phyloP scores from a whole-genome alignment of 2,888 invertebrate species.

The Ormyrus pomaceus region DNA sequence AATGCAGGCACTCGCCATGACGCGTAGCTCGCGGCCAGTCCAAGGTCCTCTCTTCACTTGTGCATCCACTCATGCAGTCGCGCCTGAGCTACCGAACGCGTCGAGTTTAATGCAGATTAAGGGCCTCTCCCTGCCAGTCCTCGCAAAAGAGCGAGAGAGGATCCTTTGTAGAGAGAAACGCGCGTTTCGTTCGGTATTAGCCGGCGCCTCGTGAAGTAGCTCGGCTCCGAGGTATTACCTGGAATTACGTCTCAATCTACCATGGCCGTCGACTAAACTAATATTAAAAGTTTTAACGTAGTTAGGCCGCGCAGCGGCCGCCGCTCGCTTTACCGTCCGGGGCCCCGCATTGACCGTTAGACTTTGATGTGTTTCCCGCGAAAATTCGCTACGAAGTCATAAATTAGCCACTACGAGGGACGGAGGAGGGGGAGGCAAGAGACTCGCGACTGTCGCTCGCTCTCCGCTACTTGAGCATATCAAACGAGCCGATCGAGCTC shows the following conservation, averaged over 20 bases:
- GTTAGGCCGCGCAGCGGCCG: constrained; percentile 64
- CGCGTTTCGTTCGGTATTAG: constrained; percentile 72
- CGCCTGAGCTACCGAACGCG: constrained; percentile 66
- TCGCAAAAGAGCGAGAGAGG: constrained; percentile 60
- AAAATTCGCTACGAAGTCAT: constrained; percentile 73
- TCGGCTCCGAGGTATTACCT: constrained; percentile 73
- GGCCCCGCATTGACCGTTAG: constrained; percentile 72
- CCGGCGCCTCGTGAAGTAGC: constrained; percentile 66
- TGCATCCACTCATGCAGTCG: neutral
- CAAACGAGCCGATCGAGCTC: constrained; percentile 30
- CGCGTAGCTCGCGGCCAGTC: neutral
- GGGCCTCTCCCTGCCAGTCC: constrained; percentile 51
- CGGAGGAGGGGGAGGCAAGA: neutral
- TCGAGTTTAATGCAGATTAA: constrained; percentile 74
- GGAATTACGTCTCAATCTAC: constrained; percentile 76
- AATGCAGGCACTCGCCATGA: constrained; percentile 20
- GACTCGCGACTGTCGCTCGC: constrained; percentile 3
- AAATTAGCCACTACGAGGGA: constrained; percentile 70
- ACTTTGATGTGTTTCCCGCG: constrained; percentile 74
- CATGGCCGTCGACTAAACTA: constrained; percentile 76
- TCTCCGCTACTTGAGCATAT: constrained; percentile 28
- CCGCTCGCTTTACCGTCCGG: constrained; percentile 68
- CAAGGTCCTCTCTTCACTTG: neutral
- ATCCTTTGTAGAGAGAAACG: constrained; percentile 70
- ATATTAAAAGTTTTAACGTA: constrained; percentile 76